Conservation (phyloP, 37 sponge, comb jelly and placozoan species). For the Aplysina aerophoba region DNA sequence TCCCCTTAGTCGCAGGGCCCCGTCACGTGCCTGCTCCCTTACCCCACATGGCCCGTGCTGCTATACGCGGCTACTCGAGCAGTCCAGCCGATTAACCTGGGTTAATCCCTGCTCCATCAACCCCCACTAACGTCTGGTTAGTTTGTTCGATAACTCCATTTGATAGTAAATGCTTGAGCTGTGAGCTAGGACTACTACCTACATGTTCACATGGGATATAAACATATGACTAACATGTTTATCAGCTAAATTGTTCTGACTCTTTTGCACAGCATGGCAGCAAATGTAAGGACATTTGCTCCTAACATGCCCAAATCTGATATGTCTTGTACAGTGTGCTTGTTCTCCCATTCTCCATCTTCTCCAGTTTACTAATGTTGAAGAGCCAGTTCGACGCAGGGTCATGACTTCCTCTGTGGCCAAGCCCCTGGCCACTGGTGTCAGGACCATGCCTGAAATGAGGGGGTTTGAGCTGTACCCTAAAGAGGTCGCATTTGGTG, state of each 20-base stretch:
- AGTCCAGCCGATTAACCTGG: too few species aligned
- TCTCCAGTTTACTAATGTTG: slow-evolving; percentile 53
- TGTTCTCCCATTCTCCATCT: neutral
- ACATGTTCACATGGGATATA: too few species aligned
- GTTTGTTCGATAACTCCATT: too few species aligned
- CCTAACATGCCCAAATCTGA: neutral
- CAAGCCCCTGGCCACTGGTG: slow-evolving; percentile 7
- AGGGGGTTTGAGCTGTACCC: slow-evolving; percentile 82
- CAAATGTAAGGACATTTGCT: neutral
- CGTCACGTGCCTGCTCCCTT: too few species aligned
- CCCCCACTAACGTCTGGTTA: too few species aligned
- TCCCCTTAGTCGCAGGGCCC: too few species aligned
- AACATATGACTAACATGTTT: slow-evolving; percentile 12
- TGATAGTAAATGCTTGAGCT: too few species aligned
- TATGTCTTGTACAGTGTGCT: neutral
- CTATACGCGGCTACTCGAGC: too few species aligned
- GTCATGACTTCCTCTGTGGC: slow-evolving; percentile 69
- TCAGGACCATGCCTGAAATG: slow-evolving; percentile 41
- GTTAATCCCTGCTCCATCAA: too few species aligned
- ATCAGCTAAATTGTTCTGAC: neutral
- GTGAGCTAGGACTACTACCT: too few species aligned
- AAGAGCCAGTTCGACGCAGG: slow-evolving; percentile 80
- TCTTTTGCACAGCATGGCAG: neutral
- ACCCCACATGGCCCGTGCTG: too few species aligned
- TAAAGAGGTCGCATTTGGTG: slow-evolving; percentile 81